These are phyloP conservation scores for Pantherophis guttatus DNA, from an alignment of 2,113 vertebrate genomes.

Conservation along the genomic window DNA sequence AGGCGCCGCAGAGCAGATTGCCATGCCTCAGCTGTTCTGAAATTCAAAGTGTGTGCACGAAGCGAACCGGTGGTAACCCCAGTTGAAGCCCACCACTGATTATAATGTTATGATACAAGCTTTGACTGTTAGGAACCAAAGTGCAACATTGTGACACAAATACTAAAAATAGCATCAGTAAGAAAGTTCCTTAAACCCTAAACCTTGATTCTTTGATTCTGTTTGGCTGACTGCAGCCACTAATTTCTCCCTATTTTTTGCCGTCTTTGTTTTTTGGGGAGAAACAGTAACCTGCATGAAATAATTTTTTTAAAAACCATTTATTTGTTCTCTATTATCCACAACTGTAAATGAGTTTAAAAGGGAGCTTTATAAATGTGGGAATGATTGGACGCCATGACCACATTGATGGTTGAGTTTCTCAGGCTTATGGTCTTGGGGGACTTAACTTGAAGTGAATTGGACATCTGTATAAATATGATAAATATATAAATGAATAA, in stretches of 20 bases:
- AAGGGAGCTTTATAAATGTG: background rate
- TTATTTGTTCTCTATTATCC: background rate
- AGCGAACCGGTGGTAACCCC: too few relatives aligned
- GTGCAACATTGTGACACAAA: background rate
- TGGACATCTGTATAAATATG: too few relatives aligned
- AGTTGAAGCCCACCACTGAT: too few relatives aligned
- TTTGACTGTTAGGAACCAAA: background rate
- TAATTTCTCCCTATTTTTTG: background rate
- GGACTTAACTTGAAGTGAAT: background rate
- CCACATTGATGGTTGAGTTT: background rate
- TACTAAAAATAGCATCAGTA: background rate
- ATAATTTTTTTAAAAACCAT: background rate
- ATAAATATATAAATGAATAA: too few relatives aligned
- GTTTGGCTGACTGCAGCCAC: background rate
- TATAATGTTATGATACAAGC: background rate
- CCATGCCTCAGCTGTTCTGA: too few relatives aligned
- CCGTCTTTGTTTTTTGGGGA: background rate
- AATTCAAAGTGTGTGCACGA: too few relatives aligned
- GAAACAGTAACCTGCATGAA: background rate
- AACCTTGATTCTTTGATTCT: background rate
- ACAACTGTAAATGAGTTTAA: background rate
- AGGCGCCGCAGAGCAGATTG: too few relatives aligned
- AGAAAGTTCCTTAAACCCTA: background rate
- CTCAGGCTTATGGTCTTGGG: background rate
- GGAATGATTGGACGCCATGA: background rate